Percentiles rank a stretch among this genome's conserved stretches.
Evolutionary conservation across 2,797 vertebrate genomes (phyloP).

Genomic region (Microchirus variegatus): DNA sequence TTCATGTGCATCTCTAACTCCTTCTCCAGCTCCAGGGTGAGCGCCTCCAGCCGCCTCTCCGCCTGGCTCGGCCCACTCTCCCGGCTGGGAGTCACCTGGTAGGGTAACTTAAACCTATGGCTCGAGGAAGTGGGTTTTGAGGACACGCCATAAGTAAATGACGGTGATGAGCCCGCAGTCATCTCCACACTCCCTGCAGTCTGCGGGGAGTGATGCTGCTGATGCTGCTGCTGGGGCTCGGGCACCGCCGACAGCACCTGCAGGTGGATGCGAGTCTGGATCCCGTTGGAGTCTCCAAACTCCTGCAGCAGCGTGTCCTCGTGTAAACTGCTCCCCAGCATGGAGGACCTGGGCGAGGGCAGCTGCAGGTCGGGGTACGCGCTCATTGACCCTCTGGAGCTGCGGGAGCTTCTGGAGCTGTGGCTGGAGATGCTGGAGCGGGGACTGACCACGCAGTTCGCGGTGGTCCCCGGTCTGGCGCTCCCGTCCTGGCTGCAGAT

Average conservation of each 20-base stretch:
- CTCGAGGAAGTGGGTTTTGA: constrained; percentile 74
- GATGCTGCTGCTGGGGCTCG: constrained; percentile 65
- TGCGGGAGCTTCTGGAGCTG: constrained; percentile 89
- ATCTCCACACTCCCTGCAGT: constrained; percentile 59
- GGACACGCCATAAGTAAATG: constrained; percentile 80
- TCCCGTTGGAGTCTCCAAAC: constrained; percentile 76
- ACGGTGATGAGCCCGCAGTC: constrained; percentile 59
- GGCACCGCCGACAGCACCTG: constrained; percentile 79
- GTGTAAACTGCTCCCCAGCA: constrained; percentile 80
- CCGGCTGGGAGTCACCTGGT: constrained; percentile 89
- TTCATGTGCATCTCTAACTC: constrained; percentile 97
- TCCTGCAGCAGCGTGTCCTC: constrained; percentile 84
- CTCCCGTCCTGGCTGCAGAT: constrained; percentile 84
- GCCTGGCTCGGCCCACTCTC: constrained; percentile 93
- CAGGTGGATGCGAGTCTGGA: constrained; percentile 75
- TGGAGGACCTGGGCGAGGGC: constrained; percentile 87
- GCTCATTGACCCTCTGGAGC: constrained; percentile 91
- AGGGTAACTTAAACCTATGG: constrained; percentile 88
- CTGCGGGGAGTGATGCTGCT: background rate
- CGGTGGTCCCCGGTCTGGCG: constrained; percentile 64
- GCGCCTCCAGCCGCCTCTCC: constrained; percentile 92
- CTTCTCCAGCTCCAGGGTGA: constrained; percentile 95
- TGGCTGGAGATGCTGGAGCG: constrained; percentile 96
- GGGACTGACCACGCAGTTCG: constrained; percentile 85
- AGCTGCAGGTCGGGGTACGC: constrained; percentile 89